Evolutionary conservation across 2,113 vertebrate species (phyloP).

Genomic region (Triplophysa siluroides): DNA sequence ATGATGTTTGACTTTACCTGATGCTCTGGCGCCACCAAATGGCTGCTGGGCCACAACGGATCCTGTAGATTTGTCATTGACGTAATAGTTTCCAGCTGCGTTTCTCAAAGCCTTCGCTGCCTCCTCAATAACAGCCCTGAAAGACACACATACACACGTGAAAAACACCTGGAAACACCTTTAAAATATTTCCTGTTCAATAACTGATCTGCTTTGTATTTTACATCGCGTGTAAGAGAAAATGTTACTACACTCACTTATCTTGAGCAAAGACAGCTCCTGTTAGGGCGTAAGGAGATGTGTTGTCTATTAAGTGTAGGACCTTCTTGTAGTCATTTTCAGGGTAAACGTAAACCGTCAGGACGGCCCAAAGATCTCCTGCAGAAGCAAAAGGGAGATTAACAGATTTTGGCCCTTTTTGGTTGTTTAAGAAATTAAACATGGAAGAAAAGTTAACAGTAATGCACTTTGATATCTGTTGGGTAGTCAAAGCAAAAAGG

Average conservation of each 20-base stretch:
- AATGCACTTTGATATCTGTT: too few species aligned
- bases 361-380: slow-evolving; percentile 92
- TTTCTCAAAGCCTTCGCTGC: slow-evolving; percentile 78
- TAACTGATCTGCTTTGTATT: not conserved
- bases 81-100: slow-evolving; percentile 92
- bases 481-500: too few species aligned
- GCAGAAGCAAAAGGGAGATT: slow-evolving; percentile 33
- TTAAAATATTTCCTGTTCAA: not conserved
- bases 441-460: too few species aligned
- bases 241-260: slow-evolving; percentile 72
- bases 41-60: slow-evolving; percentile 93
- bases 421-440: too few species aligned
- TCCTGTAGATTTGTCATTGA: slow-evolving; percentile 94
- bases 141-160: not conserved
- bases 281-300: slow-evolving; percentile 89
- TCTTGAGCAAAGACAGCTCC: slow-evolving; percentile 91
- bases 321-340: slow-evolving; percentile 80
- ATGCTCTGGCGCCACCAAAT: slow-evolving; percentile 90
- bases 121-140: slow-evolving; percentile 76
- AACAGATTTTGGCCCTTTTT: not conserved
- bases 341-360: slow-evolving; percentile 86
- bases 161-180: too few species aligned
- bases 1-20: slow-evolving; percentile 74
- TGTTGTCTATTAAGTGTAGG: slow-evolving; percentile 85
- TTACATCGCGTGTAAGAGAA: not conserved